These are phyloP conservation scores for Operophtera brumata DNA, from an alignment of 2,888 invertebrate species.

Conservation along the genomic window DNA sequence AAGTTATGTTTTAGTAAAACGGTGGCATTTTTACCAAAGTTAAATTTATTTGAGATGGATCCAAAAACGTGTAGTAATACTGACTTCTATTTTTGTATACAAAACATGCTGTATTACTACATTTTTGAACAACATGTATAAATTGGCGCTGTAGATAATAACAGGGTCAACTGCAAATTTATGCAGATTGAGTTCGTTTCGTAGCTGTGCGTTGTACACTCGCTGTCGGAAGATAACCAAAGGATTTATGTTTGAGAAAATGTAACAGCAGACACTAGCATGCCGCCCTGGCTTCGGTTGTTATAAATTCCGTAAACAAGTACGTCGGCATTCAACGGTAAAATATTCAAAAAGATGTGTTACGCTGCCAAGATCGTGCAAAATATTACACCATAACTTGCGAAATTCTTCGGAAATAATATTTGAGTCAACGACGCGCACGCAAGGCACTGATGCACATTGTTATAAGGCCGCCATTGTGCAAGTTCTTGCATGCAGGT, in stretches of 20 bases:
- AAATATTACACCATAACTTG: neutral
- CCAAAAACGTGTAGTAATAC: too few species aligned
- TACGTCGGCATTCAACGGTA: constrained; percentile 28
- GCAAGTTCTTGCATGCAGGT: too few species aligned
- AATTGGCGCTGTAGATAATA: constrained; percentile 51
- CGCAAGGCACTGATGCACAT: too few species aligned
- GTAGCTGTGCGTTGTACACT: constrained; percentile 60
- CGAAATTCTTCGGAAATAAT: too few species aligned
- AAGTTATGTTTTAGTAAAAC: too few species aligned
- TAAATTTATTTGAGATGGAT: too few species aligned
- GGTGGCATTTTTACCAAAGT: too few species aligned
- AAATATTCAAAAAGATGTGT: neutral
- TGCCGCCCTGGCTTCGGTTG: constrained; percentile 30
- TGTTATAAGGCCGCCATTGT: too few species aligned
- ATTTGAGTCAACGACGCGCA: too few species aligned
- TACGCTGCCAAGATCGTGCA: neutral
- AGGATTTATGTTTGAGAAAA: constrained; percentile 61
- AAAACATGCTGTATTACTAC: neutral
- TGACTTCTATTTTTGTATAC: too few species aligned
- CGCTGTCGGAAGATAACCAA: constrained; percentile 55
- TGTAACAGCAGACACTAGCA: constrained; percentile 40
- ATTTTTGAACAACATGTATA: constrained; percentile 29
- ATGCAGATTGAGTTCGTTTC: constrained; percentile 69
- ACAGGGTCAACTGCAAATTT: constrained; percentile 71
- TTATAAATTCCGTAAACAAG: neutral